phyloP scores from a whole-genome alignment of 2,797 vertebrate genomes.

The Vireo griseus region DNA sequence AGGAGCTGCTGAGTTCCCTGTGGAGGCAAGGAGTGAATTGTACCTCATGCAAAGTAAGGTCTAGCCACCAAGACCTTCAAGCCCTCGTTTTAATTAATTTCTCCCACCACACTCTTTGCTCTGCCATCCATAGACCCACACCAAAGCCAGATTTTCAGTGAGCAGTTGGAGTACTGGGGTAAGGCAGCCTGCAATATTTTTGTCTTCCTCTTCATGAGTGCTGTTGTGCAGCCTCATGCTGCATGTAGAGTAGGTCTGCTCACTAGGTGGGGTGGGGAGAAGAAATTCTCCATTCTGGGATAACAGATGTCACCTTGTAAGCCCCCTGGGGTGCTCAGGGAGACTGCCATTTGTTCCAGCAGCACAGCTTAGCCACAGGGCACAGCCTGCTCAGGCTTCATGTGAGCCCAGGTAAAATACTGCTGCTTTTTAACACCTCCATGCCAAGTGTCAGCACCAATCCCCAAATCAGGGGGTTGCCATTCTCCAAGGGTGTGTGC shows the following conservation, averaged over 20 bases:
- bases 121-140: background rate
- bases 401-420: background rate
- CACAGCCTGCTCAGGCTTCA: background rate
- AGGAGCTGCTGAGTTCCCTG: background rate
- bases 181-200: background rate
- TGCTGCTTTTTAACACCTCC: background rate
- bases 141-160: background rate
- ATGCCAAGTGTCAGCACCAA: background rate
- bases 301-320: background rate
- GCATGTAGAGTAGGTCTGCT: background rate
- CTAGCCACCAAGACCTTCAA: background rate
- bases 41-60: background rate
- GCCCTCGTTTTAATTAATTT: background rate
- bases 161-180: rapidly evolving
- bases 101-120: background rate
- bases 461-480: background rate
- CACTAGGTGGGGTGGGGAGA: background rate
- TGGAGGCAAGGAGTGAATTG: background rate
- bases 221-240: background rate
- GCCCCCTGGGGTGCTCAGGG: rapidly evolving
- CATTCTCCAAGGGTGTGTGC: background rate
- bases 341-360: background rate
- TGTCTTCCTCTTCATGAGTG: background rate
- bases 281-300: background rate
- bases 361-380: background rate